Percentiles rank a stretch among this genome's conserved stretches.
phyloP scores from a whole-genome alignment of 2,113 vertebrate genomes.

The Helogale parvula region DNA sequence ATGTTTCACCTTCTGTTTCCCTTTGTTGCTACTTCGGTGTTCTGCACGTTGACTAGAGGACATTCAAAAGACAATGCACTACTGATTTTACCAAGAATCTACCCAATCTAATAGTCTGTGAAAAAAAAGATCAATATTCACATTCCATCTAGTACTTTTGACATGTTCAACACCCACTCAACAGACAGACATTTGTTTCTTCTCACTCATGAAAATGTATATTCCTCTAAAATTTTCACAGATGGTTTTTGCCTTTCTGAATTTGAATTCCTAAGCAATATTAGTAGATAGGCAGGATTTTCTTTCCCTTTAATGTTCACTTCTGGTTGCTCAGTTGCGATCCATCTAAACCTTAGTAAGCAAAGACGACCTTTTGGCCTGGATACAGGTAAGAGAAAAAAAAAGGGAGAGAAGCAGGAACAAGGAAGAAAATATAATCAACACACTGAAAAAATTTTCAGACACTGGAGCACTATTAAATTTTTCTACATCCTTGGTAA shows the following conservation, averaged over 20 bases:
- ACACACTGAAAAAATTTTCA: neutral
- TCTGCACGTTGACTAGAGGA: neutral
- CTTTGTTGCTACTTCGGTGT: neutral
- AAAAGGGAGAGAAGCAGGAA: neutral
- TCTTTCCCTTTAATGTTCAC: neutral
- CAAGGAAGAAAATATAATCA: neutral
- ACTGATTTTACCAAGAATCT: neutral
- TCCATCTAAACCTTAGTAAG: neutral
- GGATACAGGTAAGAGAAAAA: neutral
- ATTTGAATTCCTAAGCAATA: conserved; percentile 13
- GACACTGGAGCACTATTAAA: neutral
- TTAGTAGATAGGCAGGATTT: neutral
- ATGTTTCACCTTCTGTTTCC: neutral
- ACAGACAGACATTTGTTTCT: neutral
- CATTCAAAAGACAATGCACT: neutral
- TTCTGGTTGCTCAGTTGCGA: neutral
- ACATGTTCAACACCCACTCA: neutral
- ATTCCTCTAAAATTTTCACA: neutral
- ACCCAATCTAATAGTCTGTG: neutral
- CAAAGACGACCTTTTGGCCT: neutral
- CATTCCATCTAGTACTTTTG: neutral
- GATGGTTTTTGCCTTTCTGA: neutral
- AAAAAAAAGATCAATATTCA: neutral
- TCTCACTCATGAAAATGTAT: neutral
- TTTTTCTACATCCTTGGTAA: neutral